A percentile compares a stretch with the other conserved stretches of the same genome.
Conservation (phyloP, 2,113 vertebrate genomes). For the Hucho hucho region DNA sequence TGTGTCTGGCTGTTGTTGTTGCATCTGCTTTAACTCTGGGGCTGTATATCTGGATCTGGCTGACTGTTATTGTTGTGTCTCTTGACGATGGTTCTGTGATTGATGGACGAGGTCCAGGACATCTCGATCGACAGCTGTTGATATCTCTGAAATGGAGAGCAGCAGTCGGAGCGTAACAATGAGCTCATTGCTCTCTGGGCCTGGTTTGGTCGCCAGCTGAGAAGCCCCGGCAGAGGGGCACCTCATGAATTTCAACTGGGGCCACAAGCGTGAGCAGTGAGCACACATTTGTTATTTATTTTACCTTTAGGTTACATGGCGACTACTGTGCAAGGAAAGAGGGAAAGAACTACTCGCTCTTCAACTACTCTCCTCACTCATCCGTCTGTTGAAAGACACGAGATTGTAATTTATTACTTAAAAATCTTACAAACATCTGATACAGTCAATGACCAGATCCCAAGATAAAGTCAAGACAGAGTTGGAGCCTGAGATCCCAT, state of each 20-base stretch:
- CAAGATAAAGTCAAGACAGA: no score
- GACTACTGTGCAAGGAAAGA: conserved; percentile 44
- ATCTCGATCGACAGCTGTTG: conserved; percentile 83
- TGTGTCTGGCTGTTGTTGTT: conserved; percentile 25
- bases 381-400: not conserved
- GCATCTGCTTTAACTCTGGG: conserved; percentile 57
- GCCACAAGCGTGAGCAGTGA: conserved; percentile 56
- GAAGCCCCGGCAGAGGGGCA: conserved; percentile 62
- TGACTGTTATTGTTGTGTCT: conserved; percentile 72
- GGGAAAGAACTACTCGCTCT: not conserved
- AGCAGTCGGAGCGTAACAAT: conserved; percentile 79
- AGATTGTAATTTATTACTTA: no score
- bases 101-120: conserved; percentile 80
- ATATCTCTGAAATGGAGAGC: conserved; percentile 78
- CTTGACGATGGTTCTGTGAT: conserved; percentile 73
- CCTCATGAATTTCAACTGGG: conserved; percentile 76
- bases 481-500: no score
- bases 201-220: conserved; percentile 69
- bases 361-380: not conserved
- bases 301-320: no score
- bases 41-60: conserved; percentile 64
- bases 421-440: no score
- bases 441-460: no score
- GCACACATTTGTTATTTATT: no score
- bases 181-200: conserved; percentile 75